Percentiles rank a stretch among this genome's conserved stretches.
These are phyloP conservation scores for Anarrhichthys ocellatus DNA, from an alignment of 2,113 vertebrate genomes.

Conservation along the genomic window DNA sequence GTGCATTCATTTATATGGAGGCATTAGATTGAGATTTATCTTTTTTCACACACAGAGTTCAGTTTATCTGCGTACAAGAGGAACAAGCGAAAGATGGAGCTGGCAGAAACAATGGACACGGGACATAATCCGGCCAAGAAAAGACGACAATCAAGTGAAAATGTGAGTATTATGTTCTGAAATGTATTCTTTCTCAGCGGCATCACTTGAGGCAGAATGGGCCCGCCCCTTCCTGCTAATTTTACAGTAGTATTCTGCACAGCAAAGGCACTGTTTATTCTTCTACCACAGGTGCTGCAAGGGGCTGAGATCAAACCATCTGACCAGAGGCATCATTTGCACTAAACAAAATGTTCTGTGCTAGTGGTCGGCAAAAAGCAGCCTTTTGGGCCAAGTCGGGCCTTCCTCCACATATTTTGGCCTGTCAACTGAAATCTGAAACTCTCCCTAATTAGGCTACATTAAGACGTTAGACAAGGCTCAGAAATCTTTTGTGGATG, in stretches of 20 bases:
- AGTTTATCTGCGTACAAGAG: conserved; percentile 98
- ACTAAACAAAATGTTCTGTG: neutral
- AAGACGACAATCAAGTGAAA: conserved; percentile 95
- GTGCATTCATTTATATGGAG: neutral
- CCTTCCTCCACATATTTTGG: neutral
- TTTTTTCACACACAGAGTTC: conserved; percentile 86
- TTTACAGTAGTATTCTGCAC: neutral
- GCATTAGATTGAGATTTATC: neutral
- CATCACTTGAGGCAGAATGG: neutral
- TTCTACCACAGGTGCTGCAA: neutral
- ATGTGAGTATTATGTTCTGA: conserved; percentile 82
- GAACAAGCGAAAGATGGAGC: conserved; percentile 98
- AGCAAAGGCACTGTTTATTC: neutral
- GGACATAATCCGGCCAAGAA: conserved; percentile 92
- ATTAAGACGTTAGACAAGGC: neutral
- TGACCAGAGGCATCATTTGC: neutral
- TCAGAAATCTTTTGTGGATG: neutral
- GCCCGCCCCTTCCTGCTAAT: neutral
- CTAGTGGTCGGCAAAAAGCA: neutral
- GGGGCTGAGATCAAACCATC: neutral
- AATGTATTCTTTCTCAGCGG: neutral
- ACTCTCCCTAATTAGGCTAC: neutral
- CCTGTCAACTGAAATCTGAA: neutral
- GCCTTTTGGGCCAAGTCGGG: neutral
- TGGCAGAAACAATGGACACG: conserved; percentile 96